Evolutionary conservation across 1,140 invertebrate species (phyloP), one percentile per base, ranked within the genome.

Genomic region (Heterodera schachtii): DNA sequence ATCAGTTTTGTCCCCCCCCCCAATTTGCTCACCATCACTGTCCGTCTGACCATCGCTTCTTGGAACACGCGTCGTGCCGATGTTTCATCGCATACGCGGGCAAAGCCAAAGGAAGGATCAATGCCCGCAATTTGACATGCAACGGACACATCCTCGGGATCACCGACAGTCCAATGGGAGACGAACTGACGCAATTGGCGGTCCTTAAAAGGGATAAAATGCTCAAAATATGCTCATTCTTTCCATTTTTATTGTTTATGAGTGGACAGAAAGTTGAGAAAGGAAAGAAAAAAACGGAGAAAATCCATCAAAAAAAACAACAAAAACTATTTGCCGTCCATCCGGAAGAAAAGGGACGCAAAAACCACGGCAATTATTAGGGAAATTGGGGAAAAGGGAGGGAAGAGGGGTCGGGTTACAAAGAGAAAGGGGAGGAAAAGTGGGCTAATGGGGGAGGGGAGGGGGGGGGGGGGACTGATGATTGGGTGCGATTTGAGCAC

Each of bases 21-120:
- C 31, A 31, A 31, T 31, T 31, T 31, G 46, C 52, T 70, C 43
- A 84, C 82, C 74, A 80, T n/a, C 41, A 81, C 75, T 43, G 78
- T 73, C 43, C 81, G 41, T 69, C 73, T 49, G 69, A 82, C 75
- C 71, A 74, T 64, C 64, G 57, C 77, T 71, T 83, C 83, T 49
- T 84, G 83, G 57, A 83, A 83, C 11, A 84, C 60, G n/a, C 83
- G 44, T 43, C 52, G 43, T 16, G 83, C 46, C 9, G 74, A 60
- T 3, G 83, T 84, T 60, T 83, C 83, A 19, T 83, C 82, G 60
- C 82, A 83, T 16, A 83, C 66, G 31, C 82, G 44, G 43, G 82
- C 46, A 73, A 83, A 83, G 8, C 82, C 82, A 78, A 84, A 83
- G 1, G 74, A 79, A n/a, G 82, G 82, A 66, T 83, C 82, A 41